Percentiles rank a stretch among this genome's conserved stretches.
phyloP scores from a whole-genome alignment of 2,888 invertebrate genomes.

The Willowsia nigromaculata region DNA sequence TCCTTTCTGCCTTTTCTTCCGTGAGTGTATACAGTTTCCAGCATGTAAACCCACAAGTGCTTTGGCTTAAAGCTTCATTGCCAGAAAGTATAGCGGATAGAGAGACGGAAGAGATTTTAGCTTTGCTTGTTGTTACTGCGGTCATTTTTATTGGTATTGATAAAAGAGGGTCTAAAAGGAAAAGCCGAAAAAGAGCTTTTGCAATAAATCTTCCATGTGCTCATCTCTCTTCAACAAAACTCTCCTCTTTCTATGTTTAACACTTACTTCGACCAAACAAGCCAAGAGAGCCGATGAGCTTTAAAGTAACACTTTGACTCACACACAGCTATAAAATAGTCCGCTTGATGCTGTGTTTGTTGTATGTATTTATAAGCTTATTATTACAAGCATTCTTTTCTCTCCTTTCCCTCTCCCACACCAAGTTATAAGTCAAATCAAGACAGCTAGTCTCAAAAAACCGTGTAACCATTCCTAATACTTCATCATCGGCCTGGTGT shows the following conservation, averaged over 20 bases:
- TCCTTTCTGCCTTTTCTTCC: neutral
- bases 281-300: conserved; percentile 38
- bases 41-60: conserved; percentile 32
- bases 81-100: neutral
- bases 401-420: neutral
- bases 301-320: neutral
- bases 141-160: conserved; percentile 79
- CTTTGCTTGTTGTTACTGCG: conserved; percentile 67
- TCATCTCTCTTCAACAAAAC: conserved; percentile 38
- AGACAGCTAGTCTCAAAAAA: conserved; percentile 1
- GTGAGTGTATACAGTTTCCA: neutral
- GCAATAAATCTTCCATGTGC: conserved; percentile 74
- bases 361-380: conserved; percentile 42
- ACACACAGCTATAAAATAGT: neutral
- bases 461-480: conserved; percentile 23
- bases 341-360: neutral
- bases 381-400: conserved; percentile 3
- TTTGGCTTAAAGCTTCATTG: neutral
- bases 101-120: conserved; percentile 60
- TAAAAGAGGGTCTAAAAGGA: conserved; percentile 78
- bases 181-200: conserved; percentile 76
- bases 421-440: conserved; percentile 10
- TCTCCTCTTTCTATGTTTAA: neutral
- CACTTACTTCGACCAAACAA: conserved; percentile 29
- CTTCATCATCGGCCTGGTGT: neutral